A percentile compares a stretch with the other conserved stretches of the same genome.
These are phyloP conservation scores for Dipodomys stephensi DNA, from an alignment of 2,113 vertebrate genomes.

Conservation along the genomic window DNA sequence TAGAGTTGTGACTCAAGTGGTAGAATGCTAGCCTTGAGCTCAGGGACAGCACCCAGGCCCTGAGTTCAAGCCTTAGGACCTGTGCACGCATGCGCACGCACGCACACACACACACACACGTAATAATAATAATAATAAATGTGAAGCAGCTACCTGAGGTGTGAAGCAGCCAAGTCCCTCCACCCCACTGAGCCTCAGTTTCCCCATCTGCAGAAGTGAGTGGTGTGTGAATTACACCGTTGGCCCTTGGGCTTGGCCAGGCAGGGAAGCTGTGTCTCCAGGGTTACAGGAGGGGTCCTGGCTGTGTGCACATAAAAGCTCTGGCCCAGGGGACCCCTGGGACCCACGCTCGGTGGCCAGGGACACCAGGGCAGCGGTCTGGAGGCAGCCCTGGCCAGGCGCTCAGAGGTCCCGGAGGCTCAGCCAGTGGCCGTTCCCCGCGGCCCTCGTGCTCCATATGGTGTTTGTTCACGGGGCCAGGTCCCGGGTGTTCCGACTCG, in stretches of 20 bases:
- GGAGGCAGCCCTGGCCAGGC: rapidly evolving
- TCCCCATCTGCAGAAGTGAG: background rate
- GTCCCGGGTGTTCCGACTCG: background rate
- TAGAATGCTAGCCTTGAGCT: no score
- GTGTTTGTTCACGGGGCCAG: background rate
- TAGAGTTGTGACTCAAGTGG: no score
- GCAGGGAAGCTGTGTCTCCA: rapidly evolving
- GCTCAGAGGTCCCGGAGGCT: rapidly evolving
- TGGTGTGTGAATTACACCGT: rapidly evolving
- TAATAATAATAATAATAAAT: no score
- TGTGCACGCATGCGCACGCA: no score
- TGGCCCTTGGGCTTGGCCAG: background rate
- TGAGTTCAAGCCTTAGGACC: no score
- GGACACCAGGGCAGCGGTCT: background rate
- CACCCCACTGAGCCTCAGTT: background rate
- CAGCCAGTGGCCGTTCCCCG: rapidly evolving
- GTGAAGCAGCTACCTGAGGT: background rate
- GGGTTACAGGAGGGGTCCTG: background rate
- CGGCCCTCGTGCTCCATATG: background rate
- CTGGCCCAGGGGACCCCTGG: background rate
- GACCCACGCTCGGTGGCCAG: rapidly evolving
- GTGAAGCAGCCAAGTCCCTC: background rate
- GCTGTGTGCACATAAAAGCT: background rate
- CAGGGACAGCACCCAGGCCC: no score
- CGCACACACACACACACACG: no score